Conservation (phyloP, 2,113 vertebrate genomes). For the Melanostigma gelatinosum region DNA sequence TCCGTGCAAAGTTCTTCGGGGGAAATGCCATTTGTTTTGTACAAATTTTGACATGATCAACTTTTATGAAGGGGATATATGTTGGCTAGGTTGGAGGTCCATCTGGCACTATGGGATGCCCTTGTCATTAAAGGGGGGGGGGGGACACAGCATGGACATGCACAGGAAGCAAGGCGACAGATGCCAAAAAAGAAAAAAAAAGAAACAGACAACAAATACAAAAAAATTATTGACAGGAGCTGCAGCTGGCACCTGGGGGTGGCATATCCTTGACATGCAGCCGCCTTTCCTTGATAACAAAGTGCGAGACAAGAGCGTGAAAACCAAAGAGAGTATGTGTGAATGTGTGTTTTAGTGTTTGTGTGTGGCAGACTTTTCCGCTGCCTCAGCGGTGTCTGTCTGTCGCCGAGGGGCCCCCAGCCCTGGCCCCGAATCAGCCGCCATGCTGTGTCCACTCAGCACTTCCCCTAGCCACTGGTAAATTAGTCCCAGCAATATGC, state of each 20-base stretch:
- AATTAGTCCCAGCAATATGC: constrained; percentile 80
- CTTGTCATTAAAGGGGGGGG: constrained; percentile 66
- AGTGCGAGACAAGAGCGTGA: constrained; percentile 53
- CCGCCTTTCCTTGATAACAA: constrained; percentile 52
- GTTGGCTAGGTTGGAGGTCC: constrained; percentile 73
- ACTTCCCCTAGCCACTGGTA: constrained; percentile 74
- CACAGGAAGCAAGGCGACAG: constrained; percentile 72
- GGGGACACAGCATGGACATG: constrained; percentile 69
- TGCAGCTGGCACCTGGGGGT: constrained; percentile 73
- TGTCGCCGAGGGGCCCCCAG: constrained; percentile 76
- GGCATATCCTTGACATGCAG: constrained; percentile 69
- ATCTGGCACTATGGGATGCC: constrained; percentile 79
- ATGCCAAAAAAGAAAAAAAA: constrained; percentile 59
- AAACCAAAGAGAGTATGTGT: constrained; percentile 34
- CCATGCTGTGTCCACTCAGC: constrained; percentile 80
- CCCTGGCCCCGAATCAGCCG: constrained; percentile 72
- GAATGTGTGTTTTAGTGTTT: constrained; percentile 46
- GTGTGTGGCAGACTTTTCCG: constrained; percentile 64
- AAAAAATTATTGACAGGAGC: constrained; percentile 48
- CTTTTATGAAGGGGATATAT: constrained; percentile 67
- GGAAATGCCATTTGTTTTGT: constrained; percentile 57
- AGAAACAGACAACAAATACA: constrained; percentile 31
- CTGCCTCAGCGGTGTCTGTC: constrained; percentile 78
- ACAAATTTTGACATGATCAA: constrained; percentile 69
- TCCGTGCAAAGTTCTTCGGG: constrained; percentile 37